Evolutionary conservation across 2,113 vertebrate species (phyloP).

Genomic region (Paramisgurnus dabryanus): DNA sequence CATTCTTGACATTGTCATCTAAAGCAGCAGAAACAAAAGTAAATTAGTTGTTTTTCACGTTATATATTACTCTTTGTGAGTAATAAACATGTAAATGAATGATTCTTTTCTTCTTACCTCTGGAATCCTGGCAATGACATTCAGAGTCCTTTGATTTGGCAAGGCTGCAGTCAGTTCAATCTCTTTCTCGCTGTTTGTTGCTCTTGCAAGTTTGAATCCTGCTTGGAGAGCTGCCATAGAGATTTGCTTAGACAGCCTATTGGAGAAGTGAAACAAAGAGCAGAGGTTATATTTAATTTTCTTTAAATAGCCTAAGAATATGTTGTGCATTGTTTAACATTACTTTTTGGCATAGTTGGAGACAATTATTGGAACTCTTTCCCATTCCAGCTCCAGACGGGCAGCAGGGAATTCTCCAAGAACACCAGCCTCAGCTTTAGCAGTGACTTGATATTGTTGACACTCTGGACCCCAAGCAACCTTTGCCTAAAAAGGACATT

Average conservation of each 20-base stretch:
- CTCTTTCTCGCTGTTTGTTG: conserved; percentile 69
- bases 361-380: conserved; percentile 64
- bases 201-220: conserved; percentile 60
- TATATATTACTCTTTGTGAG: not conserved
- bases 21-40: conserved; percentile 28
- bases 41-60: not conserved
- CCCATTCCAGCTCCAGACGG: conserved; percentile 72
- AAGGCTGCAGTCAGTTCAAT: conserved; percentile 71
- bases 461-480: conserved; percentile 74
- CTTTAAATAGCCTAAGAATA: not conserved
- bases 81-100: conserved; percentile 7
- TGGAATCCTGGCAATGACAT: conserved; percentile 73
- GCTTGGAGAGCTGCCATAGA: conserved; percentile 48
- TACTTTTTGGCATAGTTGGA: conserved; percentile 68
- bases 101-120: conserved; percentile 58
- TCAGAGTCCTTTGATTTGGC: conserved; percentile 71
- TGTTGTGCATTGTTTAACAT: conserved; percentile 37
- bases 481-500: conserved; percentile 58
- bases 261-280: conserved; percentile 11
- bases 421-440: conserved; percentile 65
- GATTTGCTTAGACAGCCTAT: conserved; percentile 69
- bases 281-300: not conserved
- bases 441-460: conserved; percentile 66
- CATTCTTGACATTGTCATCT: conserved; percentile 72
- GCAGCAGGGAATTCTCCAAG: conserved; percentile 65